Conservation (phyloP, 1,140 invertebrate species). For the Eciton burchellii region DNA sequence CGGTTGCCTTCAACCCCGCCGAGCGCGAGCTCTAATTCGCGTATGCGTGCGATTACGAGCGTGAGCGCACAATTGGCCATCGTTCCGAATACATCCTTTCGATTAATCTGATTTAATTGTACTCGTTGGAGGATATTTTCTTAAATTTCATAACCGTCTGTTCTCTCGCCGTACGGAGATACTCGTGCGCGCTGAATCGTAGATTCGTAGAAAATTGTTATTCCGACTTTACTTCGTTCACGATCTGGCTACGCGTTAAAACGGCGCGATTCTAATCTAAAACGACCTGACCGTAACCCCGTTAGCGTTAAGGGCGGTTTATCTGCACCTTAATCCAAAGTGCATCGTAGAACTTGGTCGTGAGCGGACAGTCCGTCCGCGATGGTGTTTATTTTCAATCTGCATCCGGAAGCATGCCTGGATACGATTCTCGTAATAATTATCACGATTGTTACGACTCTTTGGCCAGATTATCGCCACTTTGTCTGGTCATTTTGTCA, state of each 20-base stretch:
- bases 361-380: neutral
- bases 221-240: neutral
- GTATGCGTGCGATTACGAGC: neutral
- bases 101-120: neutral
- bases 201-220: neutral
- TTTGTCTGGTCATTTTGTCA: neutral
- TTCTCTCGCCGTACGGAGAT: no score
- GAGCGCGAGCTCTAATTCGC: neutral
- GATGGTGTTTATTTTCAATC: neutral
- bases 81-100: neutral
- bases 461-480: neutral
- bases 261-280: neutral
- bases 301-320: neutral
- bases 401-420: neutral
- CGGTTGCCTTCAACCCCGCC: conserved; percentile 10
- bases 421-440: conserved; percentile 7
- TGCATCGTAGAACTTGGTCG: neutral
- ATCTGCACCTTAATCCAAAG: neutral
- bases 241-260: neutral
- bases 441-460: neutral
- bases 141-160: no score
- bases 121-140: no score
- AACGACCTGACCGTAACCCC: neutral
- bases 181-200: no score
- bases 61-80: no score